Base-by-base conservation (phyloP, 2,113 vertebrate genomes). In the Otus sunia region DNA sequence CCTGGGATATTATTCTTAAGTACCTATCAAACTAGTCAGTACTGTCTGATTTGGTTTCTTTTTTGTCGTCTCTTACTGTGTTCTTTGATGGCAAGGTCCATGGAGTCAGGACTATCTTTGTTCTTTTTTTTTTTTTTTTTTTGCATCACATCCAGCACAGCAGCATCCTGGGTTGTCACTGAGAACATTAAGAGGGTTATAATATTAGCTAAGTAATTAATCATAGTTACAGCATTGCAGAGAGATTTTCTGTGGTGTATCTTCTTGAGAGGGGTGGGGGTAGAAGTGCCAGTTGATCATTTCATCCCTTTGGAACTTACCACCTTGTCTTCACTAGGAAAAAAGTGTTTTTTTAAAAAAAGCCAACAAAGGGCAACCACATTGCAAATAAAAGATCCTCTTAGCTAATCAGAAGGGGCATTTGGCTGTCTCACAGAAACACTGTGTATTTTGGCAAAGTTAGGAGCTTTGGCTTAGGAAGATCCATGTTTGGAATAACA, bases 381-480 rank as follows among this genome's bases (percentile, higher is more conserved):
- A 15, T 30, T 62, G 62, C 87, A 90, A 92, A 88, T 64, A 64
- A 88, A 94, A 94, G 77, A 94, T 88, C 50, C 53, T 60, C 53
- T 56, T 75, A 79, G 34, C 12, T 91, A 55, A 90, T 94, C 39
- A 84, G 74, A 94, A 90, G 81, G 94, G 92, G 47, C 82, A 90
- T 84, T 97, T 97, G 91, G 88, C 91, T 91, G 83, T 55, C 55
- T 89, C 63, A 89, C 76, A 94, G 74, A 97, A 91, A 53, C 62
- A 41, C 62, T 89, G 64, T 92, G 89, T 85, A 32, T 94, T 92
- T 94, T 97, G 97, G 94, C 96, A 90, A 69, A 90, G 73, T 89
- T 72, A 59, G 53, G 86, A 91, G 52, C 79, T 89, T 86, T 95
- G 93, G 93, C 76, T 97, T 89, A 72, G 92, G 80, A 94, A 88